Evolutionary conservation across 2,888 invertebrate species (phyloP).

Genomic region (Xanthorhoe designata): DNA sequence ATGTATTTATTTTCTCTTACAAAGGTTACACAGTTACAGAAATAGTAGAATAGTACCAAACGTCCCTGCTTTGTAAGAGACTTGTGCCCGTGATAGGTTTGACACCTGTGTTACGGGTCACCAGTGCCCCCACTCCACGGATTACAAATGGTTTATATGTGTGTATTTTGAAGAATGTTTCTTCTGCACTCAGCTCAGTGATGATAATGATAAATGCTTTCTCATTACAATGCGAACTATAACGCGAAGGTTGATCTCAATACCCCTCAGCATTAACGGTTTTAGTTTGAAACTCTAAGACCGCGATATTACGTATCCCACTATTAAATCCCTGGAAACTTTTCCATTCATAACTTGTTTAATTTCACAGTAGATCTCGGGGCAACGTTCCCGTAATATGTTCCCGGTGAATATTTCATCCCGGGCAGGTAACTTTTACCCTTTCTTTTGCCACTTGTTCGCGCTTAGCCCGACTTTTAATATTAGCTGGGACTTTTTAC

Average conservation of each 20-base stretch:
- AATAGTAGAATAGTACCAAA: too few species aligned
- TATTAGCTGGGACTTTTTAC: constrained; percentile 49
- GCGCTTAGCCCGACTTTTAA: constrained; percentile 61
- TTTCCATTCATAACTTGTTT: constrained; percentile 70
- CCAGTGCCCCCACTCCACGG: too few species aligned
- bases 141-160: too few species aligned
- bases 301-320: constrained; percentile 58
- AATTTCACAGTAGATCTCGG: constrained; percentile 64
- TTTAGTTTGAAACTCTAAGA: constrained; percentile 40
- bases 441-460: constrained; percentile 62
- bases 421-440: constrained; percentile 53
- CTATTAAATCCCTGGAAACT: constrained; percentile 60
- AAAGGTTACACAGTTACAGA: too few species aligned
- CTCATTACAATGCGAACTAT: constrained; percentile 23
- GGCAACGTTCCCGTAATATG: constrained; percentile 54
- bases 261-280: constrained; percentile 31
- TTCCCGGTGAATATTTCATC: constrained; percentile 64
- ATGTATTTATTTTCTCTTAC: too few species aligned
- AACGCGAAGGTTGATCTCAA: constrained; percentile 24
- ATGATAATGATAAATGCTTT: constrained; percentile 9
- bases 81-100: too few species aligned
- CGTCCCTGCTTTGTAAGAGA: too few species aligned
- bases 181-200: not conserved
- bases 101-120: too few species aligned
- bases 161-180: too few species aligned